Conservation (phyloP, 2,113 vertebrate genomes). For the Origma solitaria region DNA sequence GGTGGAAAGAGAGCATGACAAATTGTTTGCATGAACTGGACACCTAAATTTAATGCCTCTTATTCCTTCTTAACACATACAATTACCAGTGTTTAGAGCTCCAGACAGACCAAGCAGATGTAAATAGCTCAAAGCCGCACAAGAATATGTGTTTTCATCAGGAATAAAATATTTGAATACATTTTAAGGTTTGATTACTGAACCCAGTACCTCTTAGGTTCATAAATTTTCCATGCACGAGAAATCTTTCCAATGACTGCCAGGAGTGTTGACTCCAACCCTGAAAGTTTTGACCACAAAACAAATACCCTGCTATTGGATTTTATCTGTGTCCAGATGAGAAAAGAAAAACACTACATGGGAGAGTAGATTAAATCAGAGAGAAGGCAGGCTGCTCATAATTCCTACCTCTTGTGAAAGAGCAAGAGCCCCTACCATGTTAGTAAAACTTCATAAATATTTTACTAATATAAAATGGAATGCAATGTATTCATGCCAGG, state of each 20-base stretch:
- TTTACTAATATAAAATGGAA: conserved; percentile 44
- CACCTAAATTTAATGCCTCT: not conserved
- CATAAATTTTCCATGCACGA: conserved; percentile 32
- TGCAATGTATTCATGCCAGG: not conserved
- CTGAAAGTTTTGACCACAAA: not conserved
- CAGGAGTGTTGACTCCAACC: not conserved
- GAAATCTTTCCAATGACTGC: not conserved
- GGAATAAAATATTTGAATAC: not conserved
- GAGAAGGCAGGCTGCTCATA: not conserved
- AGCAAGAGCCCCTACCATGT: not conserved
- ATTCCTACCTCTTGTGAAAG: conserved; percentile 24
- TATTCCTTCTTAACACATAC: not conserved
- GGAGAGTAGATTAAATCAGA: conserved; percentile 25
- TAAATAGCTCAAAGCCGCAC: not conserved
- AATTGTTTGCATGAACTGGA: not conserved
- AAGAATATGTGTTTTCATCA: not conserved
- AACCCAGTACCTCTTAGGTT: not conserved
- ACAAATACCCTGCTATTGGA: conserved; percentile 7
- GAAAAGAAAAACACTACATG: conserved; percentile 39
- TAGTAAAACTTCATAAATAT: conserved; percentile 45
- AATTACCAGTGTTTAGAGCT: not conserved
- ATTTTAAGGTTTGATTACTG: conserved; percentile 27
- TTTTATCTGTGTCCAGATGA: conserved; percentile 10
- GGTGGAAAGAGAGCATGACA: not conserved
- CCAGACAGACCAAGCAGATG: not conserved